Evolutionary conservation across 1,140 invertebrate genomes (phyloP), one percentile per base, ranked within the genome.

Genomic region (Campodea augens): DNA sequence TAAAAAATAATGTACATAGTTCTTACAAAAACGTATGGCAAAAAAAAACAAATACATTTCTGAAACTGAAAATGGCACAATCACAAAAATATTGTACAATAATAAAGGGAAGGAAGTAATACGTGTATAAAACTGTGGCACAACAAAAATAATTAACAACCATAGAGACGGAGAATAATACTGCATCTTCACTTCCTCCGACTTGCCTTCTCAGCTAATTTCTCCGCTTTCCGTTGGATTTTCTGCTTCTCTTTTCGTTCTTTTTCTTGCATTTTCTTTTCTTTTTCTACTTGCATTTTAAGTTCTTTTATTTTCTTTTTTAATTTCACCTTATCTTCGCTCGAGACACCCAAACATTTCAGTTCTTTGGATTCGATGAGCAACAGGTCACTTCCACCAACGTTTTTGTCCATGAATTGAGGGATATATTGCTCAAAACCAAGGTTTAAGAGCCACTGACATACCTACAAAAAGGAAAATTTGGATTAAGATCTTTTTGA

Each of bases 271-370:
- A 75, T 70, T 54, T 77, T 73, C 41, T 76, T 71, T 57, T 87
- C 81, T 51, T 84, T 84, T 49, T 90, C 86, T 5, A 65, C 52
- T 12, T 57, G 54, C 18, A 71, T 62, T 54, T 78, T 76, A 27
- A 91, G 67, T 55, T 91, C 86, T 64, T 91, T 91, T 37, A 92
- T 70, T 57, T 86, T 86, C 38, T 86, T 75, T 61, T 92, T 92
- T 49, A 92, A 66, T 46, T 78, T 69, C 45, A 73, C 71, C 50
- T 88, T 85, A 58, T 90, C 83, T 38, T 86, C 81, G 4, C 75
- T 73, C 38, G 66, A 68, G 24, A 91, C 74, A 21, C 85, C 85
- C 27, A 90, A 67, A 46, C 74, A 71, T 69, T 95, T 95, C 27
- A 95, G 72, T 61, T 88, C 85, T 18, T 81, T 73, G 1, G 85